These are phyloP conservation scores for Neuroterus valhalla DNA, from an alignment of 1,140 invertebrate genomes.

Conservation along the genomic window DNA sequence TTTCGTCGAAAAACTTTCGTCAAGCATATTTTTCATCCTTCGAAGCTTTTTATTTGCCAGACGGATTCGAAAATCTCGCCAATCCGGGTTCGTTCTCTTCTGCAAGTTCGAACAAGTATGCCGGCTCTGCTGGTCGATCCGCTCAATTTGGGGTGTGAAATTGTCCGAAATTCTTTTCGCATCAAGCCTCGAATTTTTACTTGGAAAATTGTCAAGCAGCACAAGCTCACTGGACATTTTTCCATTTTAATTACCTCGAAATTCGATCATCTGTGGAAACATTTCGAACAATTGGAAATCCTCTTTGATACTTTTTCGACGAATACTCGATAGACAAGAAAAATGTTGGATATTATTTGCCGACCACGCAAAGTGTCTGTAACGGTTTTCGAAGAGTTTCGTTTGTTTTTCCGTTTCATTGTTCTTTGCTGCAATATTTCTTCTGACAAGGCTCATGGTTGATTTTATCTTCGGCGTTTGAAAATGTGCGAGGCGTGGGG, in stretches of 20 bases:
- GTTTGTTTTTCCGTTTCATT: neutral
- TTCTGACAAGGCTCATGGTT: no score
- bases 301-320: neutral
- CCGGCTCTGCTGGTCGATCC: slow-evolving; percentile 26
- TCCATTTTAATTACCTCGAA: neutral
- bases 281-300: neutral
- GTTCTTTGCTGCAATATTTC: neutral
- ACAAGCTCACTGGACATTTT: neutral
- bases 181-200: neutral
- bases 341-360: neutral
- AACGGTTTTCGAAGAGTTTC: neutral
- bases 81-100: neutral
- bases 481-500: no score
- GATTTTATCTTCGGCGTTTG: no score
- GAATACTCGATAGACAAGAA: neutral
- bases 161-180: neutral
- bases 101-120: slow-evolving; percentile 24
- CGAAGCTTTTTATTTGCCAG: neutral
- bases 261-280: neutral
- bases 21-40: neutral
- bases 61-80: neutral
- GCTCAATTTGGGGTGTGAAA: slow-evolving; percentile 22
- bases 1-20: neutral
- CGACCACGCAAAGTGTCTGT: no score
- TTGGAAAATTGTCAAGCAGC: neutral